A percentile compares a stretch with the other conserved stretches of the same genome.
Evolutionary conservation across 2,797 vertebrate genomes (phyloP).

Genomic region (Iguana delicatissima): DNA sequence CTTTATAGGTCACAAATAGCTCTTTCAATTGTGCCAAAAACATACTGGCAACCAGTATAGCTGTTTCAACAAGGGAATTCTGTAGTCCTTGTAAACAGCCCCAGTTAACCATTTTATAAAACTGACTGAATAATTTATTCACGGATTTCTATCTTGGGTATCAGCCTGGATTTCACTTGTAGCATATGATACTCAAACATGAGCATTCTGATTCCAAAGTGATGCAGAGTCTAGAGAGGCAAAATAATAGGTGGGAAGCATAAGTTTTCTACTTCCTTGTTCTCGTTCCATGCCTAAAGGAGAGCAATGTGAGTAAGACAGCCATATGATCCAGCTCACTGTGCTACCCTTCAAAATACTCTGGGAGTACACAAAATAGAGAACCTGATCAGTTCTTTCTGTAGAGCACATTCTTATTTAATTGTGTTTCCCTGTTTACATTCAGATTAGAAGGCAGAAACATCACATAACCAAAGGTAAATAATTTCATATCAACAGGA

Average conservation of each 20-base stretch:
- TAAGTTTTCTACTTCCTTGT: neutral
- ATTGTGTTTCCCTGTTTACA: neutral
- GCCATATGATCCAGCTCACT: neutral
- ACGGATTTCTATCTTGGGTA: neutral
- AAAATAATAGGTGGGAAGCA: neutral
- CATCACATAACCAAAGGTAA: accelerated
- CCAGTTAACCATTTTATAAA: neutral
- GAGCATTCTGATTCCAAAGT: neutral
- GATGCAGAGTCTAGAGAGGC: neutral
- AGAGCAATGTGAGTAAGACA: neutral
- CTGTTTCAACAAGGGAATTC: neutral
- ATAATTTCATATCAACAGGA: neutral
- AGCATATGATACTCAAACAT: neutral
- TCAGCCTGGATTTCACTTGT: neutral
- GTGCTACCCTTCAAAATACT: neutral
- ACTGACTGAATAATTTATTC: neutral
- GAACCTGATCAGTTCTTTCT: neutral
- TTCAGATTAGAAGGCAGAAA: neutral
- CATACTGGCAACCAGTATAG: no score
- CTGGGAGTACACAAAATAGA: neutral
- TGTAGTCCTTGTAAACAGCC: neutral
- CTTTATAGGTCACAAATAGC: no score
- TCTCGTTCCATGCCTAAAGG: neutral
- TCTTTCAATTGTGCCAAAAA: no score
- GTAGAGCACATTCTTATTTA: neutral